Evolutionary conservation across 2,113 vertebrate species (phyloP).

Genomic region (Phalacrocorax aristotelis): DNA sequence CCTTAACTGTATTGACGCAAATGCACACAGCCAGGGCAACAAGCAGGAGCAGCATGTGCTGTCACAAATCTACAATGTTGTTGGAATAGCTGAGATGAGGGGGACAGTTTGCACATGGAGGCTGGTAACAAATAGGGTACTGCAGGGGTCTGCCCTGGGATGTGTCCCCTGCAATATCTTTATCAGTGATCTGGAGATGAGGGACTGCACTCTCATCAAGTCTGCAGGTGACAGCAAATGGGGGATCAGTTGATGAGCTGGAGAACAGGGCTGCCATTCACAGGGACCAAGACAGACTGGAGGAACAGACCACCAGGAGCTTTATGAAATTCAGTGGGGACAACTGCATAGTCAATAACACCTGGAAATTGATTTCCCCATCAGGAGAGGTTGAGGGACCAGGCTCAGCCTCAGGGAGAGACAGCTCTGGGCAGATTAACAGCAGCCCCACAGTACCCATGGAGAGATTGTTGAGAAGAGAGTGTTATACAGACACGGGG

Average conservation of each 20-base stretch:
- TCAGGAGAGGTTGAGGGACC: background rate
- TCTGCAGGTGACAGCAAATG: background rate
- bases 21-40: background rate
- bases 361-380: background rate
- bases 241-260: background rate
- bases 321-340: background rate
- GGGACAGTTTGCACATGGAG: background rate
- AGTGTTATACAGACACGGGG: background rate
- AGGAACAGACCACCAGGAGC: background rate
- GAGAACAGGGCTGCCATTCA: background rate
- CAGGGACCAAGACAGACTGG: background rate
- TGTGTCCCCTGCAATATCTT: background rate
- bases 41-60: background rate
- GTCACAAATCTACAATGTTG: background rate
- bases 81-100: background rate
- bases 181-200: background rate
- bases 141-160: background rate
- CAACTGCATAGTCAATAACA: background rate
- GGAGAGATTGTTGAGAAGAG: background rate
- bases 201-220: background rate
- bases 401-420: background rate
- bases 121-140: background rate
- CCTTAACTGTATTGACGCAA: background rate
- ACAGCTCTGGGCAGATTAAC: background rate
- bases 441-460: rapidly evolving